Evolutionary conservation across 2,888 invertebrate species (phyloP), one percentile per base, ranked within the genome.

Genomic region (Erebia ligea): DNA sequence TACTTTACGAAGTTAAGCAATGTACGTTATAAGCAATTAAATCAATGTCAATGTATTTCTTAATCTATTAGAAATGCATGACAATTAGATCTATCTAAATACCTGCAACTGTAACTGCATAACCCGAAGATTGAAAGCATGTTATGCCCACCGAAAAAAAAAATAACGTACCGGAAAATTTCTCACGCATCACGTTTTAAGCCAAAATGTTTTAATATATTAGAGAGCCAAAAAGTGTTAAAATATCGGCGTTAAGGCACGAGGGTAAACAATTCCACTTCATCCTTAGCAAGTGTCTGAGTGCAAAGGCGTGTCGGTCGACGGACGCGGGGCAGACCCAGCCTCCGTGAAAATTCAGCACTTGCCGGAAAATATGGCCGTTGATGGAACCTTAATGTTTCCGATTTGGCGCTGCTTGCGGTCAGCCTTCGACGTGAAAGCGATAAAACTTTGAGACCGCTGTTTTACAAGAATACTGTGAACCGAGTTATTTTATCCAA

Each of bases 301-400:
- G 92, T 92, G 92, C 92, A 92, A 92, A 92, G 91, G 89, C 92
- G 90, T 92, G 92, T 92, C 88, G 87, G 81, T 48, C 58, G 57
- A 58, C 88, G 87, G 81, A 58, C 58, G 57, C 67, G 57, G 80
- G 83, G 80, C 86, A 84, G 81, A 76, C 81, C 81, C 83, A 85
- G 89, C 86, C 86, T 85, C 84, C 84, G 88, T 86, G 89, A 88
- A 91, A 91, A 89, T 88, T 89, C 87, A 83, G 82, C 83, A 79
- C 79, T 77, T 82, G 83, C 88, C 90, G 89, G 90, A 88, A 90
- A 91, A 90, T 91, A 91, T 91, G 87, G 89, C 87, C 86, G 83
- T 88, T 89, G 89, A 91, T 91, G 91, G 91, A 88, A 87, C 91
- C 90, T 86, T 91, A 92, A 91, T 92, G 91, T 89, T 90, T 91